These are phyloP conservation scores for Cryptotermes secundus DNA, from an alignment of 1,140 invertebrate species.

Conservation along the genomic window DNA sequence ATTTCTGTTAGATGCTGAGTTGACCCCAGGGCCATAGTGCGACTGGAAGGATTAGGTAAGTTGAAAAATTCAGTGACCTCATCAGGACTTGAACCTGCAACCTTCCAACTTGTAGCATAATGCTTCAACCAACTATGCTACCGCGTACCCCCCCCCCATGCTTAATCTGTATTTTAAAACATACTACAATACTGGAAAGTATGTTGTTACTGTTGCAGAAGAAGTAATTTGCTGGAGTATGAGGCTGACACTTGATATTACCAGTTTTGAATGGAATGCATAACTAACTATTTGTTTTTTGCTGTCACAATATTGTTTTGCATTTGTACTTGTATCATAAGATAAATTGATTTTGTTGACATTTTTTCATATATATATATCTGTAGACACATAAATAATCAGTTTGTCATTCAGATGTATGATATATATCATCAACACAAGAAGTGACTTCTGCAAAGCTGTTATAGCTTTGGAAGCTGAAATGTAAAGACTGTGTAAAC, in stretches of 20 bases:
- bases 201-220: not conserved
- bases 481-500: conserved; percentile 16
- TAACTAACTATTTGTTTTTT: not conserved
- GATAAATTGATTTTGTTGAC: not conserved
- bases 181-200: not conserved
- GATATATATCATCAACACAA: not conserved
- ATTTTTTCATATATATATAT: not conserved
- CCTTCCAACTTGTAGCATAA: too few species aligned
- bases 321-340: not conserved
- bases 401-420: not conserved
- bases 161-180: too few species aligned
- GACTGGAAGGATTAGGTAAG: too few species aligned
- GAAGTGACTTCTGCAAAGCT: not conserved
- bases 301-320: not conserved
- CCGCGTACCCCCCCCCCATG: too few species aligned
- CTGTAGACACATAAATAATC: not conserved
- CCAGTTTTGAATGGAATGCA: not conserved
- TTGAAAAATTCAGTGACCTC: too few species aligned
- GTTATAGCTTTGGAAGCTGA: not conserved
- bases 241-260: not conserved
- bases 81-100: too few species aligned
- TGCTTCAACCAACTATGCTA: too few species aligned
- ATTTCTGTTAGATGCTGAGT: too few species aligned
- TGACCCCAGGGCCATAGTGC: too few species aligned
- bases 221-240: not conserved